Percentiles rank a stretch among this genome's conserved stretches.
phyloP scores from a whole-genome alignment of 2,113 vertebrate species.

The Leiothrix lutea region DNA sequence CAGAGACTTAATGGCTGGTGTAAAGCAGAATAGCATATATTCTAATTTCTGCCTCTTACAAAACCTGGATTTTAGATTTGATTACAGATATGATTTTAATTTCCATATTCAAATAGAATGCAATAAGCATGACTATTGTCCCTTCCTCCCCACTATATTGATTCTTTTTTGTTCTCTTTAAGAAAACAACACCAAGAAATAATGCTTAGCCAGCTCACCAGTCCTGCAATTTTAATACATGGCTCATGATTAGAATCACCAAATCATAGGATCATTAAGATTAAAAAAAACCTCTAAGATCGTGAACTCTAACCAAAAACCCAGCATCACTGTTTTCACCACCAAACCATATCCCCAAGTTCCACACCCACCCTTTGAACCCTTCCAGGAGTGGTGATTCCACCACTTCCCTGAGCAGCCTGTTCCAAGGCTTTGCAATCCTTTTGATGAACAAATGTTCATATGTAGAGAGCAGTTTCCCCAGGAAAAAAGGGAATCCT shows the following conservation, averaged over 20 bases:
- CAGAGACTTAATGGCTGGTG: not conserved
- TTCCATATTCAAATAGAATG: not conserved
- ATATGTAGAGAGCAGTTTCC: too few species aligned
- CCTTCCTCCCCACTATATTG: accelerated
- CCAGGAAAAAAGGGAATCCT: too few species aligned
- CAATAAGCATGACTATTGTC: not conserved
- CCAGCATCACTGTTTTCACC: not conserved
- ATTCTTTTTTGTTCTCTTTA: not conserved
- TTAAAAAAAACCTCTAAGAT: not conserved
- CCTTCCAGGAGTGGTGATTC: not conserved
- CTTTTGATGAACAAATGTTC: not conserved
- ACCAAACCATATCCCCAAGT: not conserved
- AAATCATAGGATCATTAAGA: not conserved
- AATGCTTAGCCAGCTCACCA: not conserved
- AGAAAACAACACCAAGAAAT: not conserved
- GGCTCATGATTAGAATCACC: not conserved
- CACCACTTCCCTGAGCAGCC: not conserved
- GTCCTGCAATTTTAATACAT: not conserved
- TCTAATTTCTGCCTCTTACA: not conserved
- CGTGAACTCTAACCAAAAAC: too few species aligned
- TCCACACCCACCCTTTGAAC: not conserved
- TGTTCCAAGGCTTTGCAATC: not conserved
- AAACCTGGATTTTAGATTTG: not conserved
- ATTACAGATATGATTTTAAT: not conserved
- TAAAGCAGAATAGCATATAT: not conserved